Conservation (phyloP, 2,113 vertebrate species). For the Limnothrissa miodon region DNA sequence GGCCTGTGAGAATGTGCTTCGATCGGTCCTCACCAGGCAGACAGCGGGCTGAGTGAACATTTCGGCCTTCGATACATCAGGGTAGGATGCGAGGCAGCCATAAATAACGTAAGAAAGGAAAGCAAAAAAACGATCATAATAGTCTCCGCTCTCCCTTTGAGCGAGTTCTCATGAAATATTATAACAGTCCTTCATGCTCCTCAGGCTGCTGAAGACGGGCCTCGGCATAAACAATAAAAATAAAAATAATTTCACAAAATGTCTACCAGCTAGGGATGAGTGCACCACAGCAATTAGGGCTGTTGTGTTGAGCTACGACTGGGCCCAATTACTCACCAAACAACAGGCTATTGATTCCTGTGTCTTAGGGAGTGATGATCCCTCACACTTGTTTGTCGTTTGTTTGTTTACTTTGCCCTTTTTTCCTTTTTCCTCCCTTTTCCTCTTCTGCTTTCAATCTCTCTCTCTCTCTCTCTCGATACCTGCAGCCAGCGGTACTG, state of each 20-base stretch:
- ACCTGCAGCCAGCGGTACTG: conserved; percentile 83
- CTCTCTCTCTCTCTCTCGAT: background rate
- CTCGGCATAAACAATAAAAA: background rate
- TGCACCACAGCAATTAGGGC: background rate
- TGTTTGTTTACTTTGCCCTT: background rate
- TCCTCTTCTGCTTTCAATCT: background rate
- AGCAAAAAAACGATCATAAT: background rate
- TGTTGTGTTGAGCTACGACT: background rate
- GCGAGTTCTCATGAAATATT: background rate
- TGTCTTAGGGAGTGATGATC: background rate
- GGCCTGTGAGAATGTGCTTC: conserved; percentile 47
- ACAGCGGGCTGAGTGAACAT: conserved; percentile 45
- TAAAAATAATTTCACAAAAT: conserved; percentile 3
- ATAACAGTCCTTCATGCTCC: background rate
- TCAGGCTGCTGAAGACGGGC: background rate
- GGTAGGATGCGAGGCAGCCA: background rate
- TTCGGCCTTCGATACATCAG: conserved; percentile 9
- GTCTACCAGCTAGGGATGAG: background rate
- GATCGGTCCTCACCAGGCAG: conserved; percentile 39
- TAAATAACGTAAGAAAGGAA: background rate
- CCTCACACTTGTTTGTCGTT: conserved; percentile 22
- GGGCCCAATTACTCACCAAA: conserved; percentile 26
- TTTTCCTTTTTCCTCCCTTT: background rate
- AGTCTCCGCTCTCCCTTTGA: background rate
- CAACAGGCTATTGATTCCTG: conserved; percentile 34